Evolutionary conservation across 2,113 vertebrate species (phyloP).

Genomic region (Crotalus horridus): DNA sequence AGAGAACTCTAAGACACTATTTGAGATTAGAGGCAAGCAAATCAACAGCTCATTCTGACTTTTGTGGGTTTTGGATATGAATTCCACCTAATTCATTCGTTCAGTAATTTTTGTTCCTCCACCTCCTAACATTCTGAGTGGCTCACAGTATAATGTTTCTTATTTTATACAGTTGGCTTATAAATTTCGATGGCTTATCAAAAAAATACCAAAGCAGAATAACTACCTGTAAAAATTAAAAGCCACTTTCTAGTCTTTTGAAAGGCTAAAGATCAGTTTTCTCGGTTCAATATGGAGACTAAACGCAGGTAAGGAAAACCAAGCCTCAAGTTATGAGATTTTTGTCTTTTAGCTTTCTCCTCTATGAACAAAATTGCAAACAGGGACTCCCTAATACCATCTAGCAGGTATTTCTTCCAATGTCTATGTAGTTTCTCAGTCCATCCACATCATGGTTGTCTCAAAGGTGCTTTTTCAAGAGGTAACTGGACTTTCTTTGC

Average conservation of each 20-base stretch:
- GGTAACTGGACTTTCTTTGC: neutral
- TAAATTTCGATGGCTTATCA: neutral
- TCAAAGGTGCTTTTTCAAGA: neutral
- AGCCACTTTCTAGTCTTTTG: neutral
- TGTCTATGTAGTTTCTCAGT: neutral
- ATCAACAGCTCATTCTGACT: neutral
- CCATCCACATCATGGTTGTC: neutral
- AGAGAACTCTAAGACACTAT: neutral
- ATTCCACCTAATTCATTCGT: neutral
- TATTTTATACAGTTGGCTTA: neutral
- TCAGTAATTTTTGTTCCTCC: neutral
- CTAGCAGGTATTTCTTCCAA: neutral
- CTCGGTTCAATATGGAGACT: neutral
- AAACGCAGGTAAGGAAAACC: neutral
- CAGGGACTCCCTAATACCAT: neutral
- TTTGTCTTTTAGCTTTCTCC: neutral
- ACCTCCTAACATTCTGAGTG: neutral
- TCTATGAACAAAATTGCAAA: neutral
- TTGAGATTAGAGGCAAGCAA: too few relatives aligned
- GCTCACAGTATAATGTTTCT: neutral
- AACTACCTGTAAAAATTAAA: neutral
- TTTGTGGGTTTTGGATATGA: neutral
- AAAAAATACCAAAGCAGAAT: neutral
- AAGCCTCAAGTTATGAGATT: neutral
- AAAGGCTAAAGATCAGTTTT: neutral